Base-by-base conservation (phyloP, 2,113 vertebrate genomes). In the Podocnemis expansa region DNA sequence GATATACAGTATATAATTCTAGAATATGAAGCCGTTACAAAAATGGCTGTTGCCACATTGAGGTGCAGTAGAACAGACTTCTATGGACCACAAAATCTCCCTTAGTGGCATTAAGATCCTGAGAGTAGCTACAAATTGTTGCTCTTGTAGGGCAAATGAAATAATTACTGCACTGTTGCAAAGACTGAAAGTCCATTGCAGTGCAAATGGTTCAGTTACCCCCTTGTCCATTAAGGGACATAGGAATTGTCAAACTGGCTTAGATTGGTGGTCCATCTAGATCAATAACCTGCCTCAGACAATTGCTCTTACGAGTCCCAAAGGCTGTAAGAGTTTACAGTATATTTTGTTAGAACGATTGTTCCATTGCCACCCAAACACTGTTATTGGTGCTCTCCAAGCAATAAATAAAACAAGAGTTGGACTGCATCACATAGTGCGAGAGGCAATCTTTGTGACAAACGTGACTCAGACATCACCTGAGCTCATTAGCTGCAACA, bases 371-470 rank as follows among this genome's bases (percentile, higher is more conserved):
- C 51, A 1, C 75, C 78, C 87, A 75, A 84, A 11, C 1, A 0
- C 41, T 86, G 91, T 51, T 93, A 21, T 70, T 94, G 93, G 84
- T 89, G 81, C 63, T 80, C 73, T n/a, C 17, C 0, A 0, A 63
- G 54, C 49, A 89, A 93, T 84, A 86, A 89, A 94, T 88, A 81
- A 85, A 78, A 58, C 54, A 11, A 91, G 84, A 86, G 60, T 79
- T 17, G 88, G 93, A 78, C 73, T 82, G 81, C 89, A 89, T 67
- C 81, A 63, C 1, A 21, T 55, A 94, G 6, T 3, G 63, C 43
- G 82, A 85, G 1, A 78, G 75, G 91, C 81, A 78, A 84, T 31
- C 60, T 51, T 1, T 14, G 78, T 88, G 92, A 91, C 73, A 73
- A 83, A 29, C 86, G n/a, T 85, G 31, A 3, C 56, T 84, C 90